Base-by-base conservation (phyloP, 2,888 invertebrate species). In the Cheilosia soror region DNA sequence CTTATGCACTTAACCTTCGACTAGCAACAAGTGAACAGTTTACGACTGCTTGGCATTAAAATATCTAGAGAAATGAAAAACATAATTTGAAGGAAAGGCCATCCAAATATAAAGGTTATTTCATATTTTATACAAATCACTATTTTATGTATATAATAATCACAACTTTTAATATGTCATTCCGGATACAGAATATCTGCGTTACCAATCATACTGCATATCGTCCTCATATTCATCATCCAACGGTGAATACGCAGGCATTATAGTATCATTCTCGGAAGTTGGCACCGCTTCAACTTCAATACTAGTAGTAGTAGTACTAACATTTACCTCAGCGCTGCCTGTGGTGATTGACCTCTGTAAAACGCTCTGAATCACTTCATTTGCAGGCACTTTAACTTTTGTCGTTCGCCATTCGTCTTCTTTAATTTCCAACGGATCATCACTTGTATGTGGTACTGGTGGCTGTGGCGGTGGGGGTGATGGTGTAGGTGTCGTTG, bases 351-450 rank as follows among this genome's bases (percentile, higher is more conserved):
- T 57, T 9, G 81, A 85, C 20, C 57, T 81, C 25, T 68, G 76
- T 31, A 85, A 57, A 9, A 85, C 85, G 37, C 63, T 81, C 72
- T 81, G 81, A 31, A 85, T 85, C 25, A 72, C 68, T 62, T 85
- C 81, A 13, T 85, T 85, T 2, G 66, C 60, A 62, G 85, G 85
- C 13, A 85, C 81, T 63, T 85, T 85, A 29, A 85, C 68, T 47
- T 77, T 81, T 20, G 72, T 85, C 9, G 76, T 82, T 42, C 82
- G 77, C 82, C 68, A 73, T 58, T 81, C 86, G 2, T 78, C 77
- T 27, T 86, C 86, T 33, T 78, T 69, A 11, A 86, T 86, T 49
- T 82, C 82, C 15, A 86, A 42, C 1, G 86, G 86, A 58, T 86
- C 86, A 4, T 73, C 68, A 55, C 25, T 86, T 9, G 58, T 31